Evolutionary conservation across 64 coral and sea anemone species (phyloP), one percentile per base, ranked within the genome.

Genomic region (Montipora capricornis): DNA sequence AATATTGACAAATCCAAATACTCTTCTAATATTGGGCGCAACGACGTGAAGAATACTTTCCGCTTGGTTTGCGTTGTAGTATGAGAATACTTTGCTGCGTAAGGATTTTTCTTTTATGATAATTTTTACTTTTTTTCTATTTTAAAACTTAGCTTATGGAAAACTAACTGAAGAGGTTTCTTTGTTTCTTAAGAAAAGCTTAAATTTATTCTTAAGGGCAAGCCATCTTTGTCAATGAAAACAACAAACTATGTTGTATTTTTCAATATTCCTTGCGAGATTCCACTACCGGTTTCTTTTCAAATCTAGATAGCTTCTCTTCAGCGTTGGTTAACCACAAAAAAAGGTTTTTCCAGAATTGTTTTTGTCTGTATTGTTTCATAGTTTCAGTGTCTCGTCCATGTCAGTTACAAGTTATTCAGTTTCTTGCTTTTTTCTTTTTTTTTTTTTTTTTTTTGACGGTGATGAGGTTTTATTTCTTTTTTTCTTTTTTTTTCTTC

Each of bases 1-100:
- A 86, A 71, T 51, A 20, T 86, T 73, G 82, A 15, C 9, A 64
- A 64, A 64, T 64, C 11, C 61, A 71, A 86, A 86, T 17, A 71
- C 10, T 13, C 11, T 8, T 57, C 6, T 6, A 57, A 86, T 73
- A 86, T 86, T 73, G 10, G 45, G 8, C 46, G 46, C 66, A 64
- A 44, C 8, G 9, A 16, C 15, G 53, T 68, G 66, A 71, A 49
- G 8, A 17, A 20, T 78, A 68, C 47, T 49, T 5, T 20, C 67
- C 19, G 46, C 44, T 84, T 46, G 15, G 66, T 48, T 86, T 71
- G 47, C 82, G 62, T 86, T 86, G 29, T 69, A 15, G 82, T 71
- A 86, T 86, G n/a, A 24, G 37, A 37, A 37, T 37, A 37, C 37
- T 37, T 37, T 37, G 37, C 37, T 37, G 37, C 37, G 37, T 37